Base-by-base conservation (phyloP, 2,113 vertebrate species). In the Pelvicachromis taeniatus region DNA sequence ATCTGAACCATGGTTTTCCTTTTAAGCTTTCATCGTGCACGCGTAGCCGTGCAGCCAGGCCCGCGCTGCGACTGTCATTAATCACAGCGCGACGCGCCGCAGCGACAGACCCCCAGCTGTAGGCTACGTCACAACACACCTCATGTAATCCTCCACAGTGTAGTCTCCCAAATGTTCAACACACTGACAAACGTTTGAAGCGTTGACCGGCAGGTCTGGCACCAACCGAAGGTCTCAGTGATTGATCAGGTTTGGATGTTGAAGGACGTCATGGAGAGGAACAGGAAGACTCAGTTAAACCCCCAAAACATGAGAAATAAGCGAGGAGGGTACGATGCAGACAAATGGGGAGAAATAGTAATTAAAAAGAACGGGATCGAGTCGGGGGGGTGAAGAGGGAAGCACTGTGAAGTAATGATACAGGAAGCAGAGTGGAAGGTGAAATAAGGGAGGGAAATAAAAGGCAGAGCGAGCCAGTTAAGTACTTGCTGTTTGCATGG, bases 51-150 rank as follows among this genome's bases (percentile, higher is more conserved):
- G 78, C 63, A 77, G 45, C 54, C 19, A 5, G 56, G 80, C 48
- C 85, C 59, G 23, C 2, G 65, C 63, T 70, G 88, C n/a, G 58
- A 33, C 68, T 83, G 83, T 55, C 83, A 65, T 87, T 87, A 63
- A 81, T 91, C 82, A 55, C 82, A 58, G 78, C 13, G n/a, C 75
- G 78, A 84, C 61, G 40, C 53, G 1, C 81, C 58, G 84, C 55
- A 56, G 79, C 42, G 79, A 70, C 21, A 75, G 77, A 85, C 19
- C 81, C 17, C 16, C 79, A 80, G 77, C 85, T 84, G 84, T 21
- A 84, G 61, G 78, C 78, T 68, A 79, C 82, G 61, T 63, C 79
- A 50, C 59, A 48, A 55, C 48, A 9, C 19, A 11, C 55, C 17
- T 35, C 53, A 17, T 82, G 56, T 26, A 54, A 14, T 73, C 56